Evolutionary conservation across 2,797 vertebrate species (phyloP), one percentile per base, ranked within the genome.

Genomic region (Synanceia verrucosa): DNA sequence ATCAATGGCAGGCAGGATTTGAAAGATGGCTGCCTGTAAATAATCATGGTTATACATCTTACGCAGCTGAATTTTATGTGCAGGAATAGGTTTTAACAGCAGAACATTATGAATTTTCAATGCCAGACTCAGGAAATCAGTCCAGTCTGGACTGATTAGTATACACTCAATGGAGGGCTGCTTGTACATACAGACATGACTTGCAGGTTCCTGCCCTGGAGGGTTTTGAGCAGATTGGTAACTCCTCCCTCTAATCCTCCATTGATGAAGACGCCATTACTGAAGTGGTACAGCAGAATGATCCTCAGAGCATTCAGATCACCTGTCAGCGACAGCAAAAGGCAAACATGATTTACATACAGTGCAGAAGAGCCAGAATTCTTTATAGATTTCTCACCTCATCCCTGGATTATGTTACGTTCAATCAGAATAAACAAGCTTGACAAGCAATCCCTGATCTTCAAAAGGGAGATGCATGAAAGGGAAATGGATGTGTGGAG

Each of bases 231-330:
- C 78, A 99, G 91, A 66, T 98, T 99, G 66, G 96, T 99, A 56
- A 99, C 97, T 52, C 96, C 95, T 61, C 93, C 90, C 78, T 99
- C 97, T 84, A 99, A 92, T 56, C 98, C 98, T 36, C 94, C 97
- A 72, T 96, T 97, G 81, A 99, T 96, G 86, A 96, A 96, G 84
- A 98, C 74, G 8, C 96, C 96, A 58, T 94, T 94, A 29, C 91
- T 96, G 85, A 99, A 86, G 85, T 99, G 98, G 82, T 99, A 99
- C 51, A 99, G 95, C 71, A 99, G 94, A 73, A 99, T 97, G 71
- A 95, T 95, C 82, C 95, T 95, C 84, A 99, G 93, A 62, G 90
- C 90, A 50, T 95, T 96, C 86, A 93, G 82, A 84, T 99, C 95
- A 53, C 92, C 98, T 99, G 72, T 28, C n/a, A 65, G 47, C 5